Evolutionary conservation across 2,797 vertebrate genomes (phyloP).

Genomic region (Sebastiscus tertius): DNA sequence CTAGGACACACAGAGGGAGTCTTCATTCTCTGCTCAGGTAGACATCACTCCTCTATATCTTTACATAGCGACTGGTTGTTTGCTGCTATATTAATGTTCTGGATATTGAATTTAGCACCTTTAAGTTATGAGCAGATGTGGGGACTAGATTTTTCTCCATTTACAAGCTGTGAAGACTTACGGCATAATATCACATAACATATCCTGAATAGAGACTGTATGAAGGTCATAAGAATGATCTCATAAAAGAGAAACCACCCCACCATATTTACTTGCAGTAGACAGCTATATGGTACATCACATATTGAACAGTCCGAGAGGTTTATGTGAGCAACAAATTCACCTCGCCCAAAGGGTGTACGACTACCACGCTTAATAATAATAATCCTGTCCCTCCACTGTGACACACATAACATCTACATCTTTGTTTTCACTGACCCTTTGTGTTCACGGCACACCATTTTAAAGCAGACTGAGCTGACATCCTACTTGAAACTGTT

Average conservation of each 20-base stretch:
- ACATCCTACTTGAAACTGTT: constrained; percentile 6
- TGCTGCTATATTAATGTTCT: neutral
- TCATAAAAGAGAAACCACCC: neutral
- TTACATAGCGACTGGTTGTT: neutral
- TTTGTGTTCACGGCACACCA: neutral
- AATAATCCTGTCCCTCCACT: neutral
- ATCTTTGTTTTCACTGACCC: constrained; percentile 1
- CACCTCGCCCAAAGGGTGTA: neutral
- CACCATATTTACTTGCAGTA: neutral
- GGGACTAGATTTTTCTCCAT: neutral
- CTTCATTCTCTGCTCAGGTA: neutral
- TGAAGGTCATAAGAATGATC: neutral
- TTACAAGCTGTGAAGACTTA: neutral
- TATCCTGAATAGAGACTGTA: neutral
- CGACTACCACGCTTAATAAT: neutral
- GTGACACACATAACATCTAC: neutral
- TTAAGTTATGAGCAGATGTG: neutral
- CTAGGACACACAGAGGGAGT: too few relatives aligned
- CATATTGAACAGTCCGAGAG: neutral
- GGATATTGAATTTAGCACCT: neutral
- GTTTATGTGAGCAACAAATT: neutral
- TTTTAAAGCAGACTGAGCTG: constrained; percentile 9
- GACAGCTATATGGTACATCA: neutral
- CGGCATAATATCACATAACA: neutral
- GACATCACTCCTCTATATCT: neutral